Evolutionary conservation across 2,113 vertebrate genomes (phyloP), one percentile per base, ranked within the genome.

Genomic region (Australoheros scitulus): DNA sequence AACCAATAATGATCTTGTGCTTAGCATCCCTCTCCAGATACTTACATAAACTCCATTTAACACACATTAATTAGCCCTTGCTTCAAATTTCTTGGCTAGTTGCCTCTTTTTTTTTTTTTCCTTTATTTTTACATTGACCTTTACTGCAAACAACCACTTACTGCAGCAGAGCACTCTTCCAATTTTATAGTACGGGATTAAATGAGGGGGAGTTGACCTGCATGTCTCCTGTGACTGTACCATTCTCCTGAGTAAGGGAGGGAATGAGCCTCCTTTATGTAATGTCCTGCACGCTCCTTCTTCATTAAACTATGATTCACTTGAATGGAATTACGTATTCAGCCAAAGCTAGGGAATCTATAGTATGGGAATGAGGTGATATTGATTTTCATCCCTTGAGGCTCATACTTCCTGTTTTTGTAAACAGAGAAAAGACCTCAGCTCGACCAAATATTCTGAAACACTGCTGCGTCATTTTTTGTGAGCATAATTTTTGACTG

Each of bases 361-460:
- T 74, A 83, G 59, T 38, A 58, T 61, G 58, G 58, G 80, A 86
- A 88, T 76, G 63, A 78, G 74, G 61, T 65, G 4, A 32, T 84
- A 92, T 91, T 64, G 91, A 93, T 93, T 89, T 80, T 29, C 18
- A 74, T 81, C 79, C 58, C 86, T n/a, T 18, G 70, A 65, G 82
- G 43, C 22, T 57, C 14, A 13, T 13, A 22, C 55, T 55, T 52
- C 29, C 14, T 64, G 22, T 79, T 88, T 86, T 83, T 47, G 50
- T 50, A 85, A 58, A 81, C 61, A 86, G 24, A 85, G 43, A 76
- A 85, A 77, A 57, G n/a, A 50, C 77, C 60, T 56, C 20, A 43
- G 29, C 11, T 79, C 58, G 2, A 3, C 7, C 24, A 72, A 82
- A 15, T 36, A 24, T 68, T 47, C 17, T 9, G 52, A 13, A 60